Percentiles rank a stretch among this genome's conserved stretches.
Conservation (phyloP, 2,113 vertebrate species). For the Heloderma charlesbogerti region DNA sequence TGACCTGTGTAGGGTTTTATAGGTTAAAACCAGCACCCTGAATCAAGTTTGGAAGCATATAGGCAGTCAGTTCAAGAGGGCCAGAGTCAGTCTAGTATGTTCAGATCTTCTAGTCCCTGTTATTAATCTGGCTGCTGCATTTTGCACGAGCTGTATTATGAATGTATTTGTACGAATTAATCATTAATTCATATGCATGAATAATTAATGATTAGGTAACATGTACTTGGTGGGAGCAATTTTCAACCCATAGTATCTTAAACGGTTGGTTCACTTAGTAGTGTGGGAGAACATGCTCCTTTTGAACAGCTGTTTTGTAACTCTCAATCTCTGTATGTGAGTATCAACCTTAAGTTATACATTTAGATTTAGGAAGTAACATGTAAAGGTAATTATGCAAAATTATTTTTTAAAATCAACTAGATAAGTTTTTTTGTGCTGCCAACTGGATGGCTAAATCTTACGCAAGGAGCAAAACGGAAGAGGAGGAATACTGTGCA, state of each 20-base stretch:
- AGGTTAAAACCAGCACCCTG: no score
- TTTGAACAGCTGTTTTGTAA: neutral
- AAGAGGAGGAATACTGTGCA: neutral
- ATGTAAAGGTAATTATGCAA: neutral
- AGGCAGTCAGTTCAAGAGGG: no score
- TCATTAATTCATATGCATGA: no score
- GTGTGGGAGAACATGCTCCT: no score
- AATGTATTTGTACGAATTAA: no score
- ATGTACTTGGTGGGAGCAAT: neutral
- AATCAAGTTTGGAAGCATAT: no score
- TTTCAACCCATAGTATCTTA: neutral
- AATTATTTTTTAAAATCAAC: neutral
- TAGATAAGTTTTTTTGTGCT: neutral
- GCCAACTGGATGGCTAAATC: neutral
- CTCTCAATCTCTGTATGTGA: neutral
- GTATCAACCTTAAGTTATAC: neutral
- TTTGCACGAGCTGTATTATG: no score
- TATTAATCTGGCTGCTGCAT: no score
- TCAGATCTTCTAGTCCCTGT: no score
- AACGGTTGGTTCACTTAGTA: neutral
- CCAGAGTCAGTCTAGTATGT: no score
- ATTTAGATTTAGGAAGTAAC: neutral
- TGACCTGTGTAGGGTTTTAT: no score
- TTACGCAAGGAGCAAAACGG: neutral
- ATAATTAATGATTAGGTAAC: neutral